Evolutionary conservation across 1,140 invertebrate species (phyloP).

Genomic region (Pogonognathellus flavescens): DNA sequence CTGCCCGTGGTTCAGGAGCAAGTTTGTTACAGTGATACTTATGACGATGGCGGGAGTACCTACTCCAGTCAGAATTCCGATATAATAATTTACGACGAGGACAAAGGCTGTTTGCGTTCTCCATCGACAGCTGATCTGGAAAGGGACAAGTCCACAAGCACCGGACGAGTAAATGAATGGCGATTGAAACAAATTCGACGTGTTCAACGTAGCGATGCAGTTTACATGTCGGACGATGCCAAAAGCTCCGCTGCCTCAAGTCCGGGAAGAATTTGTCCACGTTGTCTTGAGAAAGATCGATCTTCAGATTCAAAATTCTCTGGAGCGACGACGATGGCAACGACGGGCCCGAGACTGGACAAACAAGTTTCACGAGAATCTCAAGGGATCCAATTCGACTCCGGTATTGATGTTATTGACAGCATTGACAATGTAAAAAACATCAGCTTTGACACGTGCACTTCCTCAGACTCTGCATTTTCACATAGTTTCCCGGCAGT

Average conservation of each 20-base stretch:
- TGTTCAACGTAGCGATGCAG: slow-evolving; percentile 62
- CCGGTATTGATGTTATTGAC: slow-evolving; percentile 62
- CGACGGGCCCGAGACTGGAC: slow-evolving; percentile 4
- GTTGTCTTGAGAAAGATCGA: slow-evolving; percentile 63
- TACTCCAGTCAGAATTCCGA: slow-evolving; percentile 62
- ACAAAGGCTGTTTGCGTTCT: slow-evolving; percentile 22
- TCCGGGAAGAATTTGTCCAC: slow-evolving; percentile 62
- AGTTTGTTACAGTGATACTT: slow-evolving; percentile 63
- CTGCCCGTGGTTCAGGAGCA: slow-evolving; percentile 59
- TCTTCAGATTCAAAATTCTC: slow-evolving; percentile 39
- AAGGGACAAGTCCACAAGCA: slow-evolving; percentile 50
- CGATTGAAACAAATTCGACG: slow-evolving; percentile 56
- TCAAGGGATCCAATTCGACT: slow-evolving; percentile 55
- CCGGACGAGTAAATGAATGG: slow-evolving; percentile 56
- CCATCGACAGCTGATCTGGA: slow-evolving; percentile 6
- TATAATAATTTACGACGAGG: slow-evolving; percentile 41
- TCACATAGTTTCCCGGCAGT: slow-evolving; percentile 31
- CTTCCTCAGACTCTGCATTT: slow-evolving; percentile 62
- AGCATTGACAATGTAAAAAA: slow-evolving; percentile 59
- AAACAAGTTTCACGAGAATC: slow-evolving; percentile 15
- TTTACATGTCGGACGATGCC: slow-evolving; percentile 64
- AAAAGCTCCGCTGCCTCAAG: slow-evolving; percentile 64
- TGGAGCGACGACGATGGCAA: no score
- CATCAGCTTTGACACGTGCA: slow-evolving; percentile 64
- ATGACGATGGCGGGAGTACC: slow-evolving; percentile 60